Evolutionary conservation across 2,888 invertebrate genomes (phyloP).

Genomic region (Lamellibrachia satsuma): DNA sequence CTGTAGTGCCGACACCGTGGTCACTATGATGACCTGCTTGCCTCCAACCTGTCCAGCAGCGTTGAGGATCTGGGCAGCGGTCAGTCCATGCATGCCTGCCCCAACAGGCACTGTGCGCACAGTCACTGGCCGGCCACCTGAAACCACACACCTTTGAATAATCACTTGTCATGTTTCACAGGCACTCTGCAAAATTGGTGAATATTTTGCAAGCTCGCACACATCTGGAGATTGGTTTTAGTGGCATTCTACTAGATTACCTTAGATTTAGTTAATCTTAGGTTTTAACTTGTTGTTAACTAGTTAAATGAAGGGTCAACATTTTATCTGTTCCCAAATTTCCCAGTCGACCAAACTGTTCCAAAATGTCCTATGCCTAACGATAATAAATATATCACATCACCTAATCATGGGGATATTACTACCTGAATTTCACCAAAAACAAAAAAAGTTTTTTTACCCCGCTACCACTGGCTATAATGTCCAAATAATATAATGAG

Average conservation of each 20-base stretch:
- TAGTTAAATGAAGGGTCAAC: background rate
- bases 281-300: background rate
- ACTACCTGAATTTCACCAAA: too few relatives aligned
- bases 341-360: background rate
- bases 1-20: constrained; percentile 32
- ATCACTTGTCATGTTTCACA: background rate
- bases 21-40: constrained; percentile 45
- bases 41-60: constrained; percentile 33
- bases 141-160: background rate
- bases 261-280: too few relatives aligned
- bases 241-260: too few relatives aligned
- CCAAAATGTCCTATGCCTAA: too few relatives aligned
- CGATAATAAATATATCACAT: too few relatives aligned
- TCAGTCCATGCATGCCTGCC: background rate
- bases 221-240: background rate
- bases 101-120: background rate
- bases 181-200: background rate
- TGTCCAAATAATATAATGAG: too few relatives aligned
- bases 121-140: constrained; percentile 22
- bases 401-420: too few relatives aligned
- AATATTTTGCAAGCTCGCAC: background rate
- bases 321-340: background rate
- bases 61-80: constrained; percentile 37
- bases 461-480: too few relatives aligned
- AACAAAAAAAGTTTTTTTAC: too few relatives aligned